A percentile compares a stretch with the other conserved stretches of the same genome.
Conservation (phyloP, 2,888 invertebrate species). For the Molanna angustata region DNA sequence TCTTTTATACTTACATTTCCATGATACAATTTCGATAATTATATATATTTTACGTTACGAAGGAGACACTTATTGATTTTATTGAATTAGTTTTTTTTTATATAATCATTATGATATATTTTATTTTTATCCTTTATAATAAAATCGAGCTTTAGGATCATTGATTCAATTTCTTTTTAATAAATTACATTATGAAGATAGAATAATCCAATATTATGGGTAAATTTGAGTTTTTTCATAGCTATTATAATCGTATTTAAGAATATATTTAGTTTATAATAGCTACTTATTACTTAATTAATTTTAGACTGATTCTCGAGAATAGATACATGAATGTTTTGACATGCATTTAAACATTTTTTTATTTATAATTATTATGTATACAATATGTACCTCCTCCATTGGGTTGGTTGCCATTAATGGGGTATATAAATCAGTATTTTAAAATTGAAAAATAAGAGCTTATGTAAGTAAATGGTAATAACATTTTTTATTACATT, state of each 20-base stretch:
- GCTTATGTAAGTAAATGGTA: constrained; percentile 32
- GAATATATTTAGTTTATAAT: constrained; percentile 3
- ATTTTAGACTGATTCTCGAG: constrained; percentile 18
- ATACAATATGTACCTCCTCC: neutral
- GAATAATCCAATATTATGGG: no score
- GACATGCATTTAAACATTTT: neutral
- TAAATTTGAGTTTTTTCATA: neutral
- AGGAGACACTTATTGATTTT: no score
- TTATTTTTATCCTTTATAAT: no score
- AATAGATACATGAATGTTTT: constrained; percentile 3
- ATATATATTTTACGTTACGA: no score
- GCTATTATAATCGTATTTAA: neutral
- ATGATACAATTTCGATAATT: no score
- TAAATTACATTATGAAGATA: no score
- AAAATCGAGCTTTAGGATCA: no score
- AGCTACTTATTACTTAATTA: constrained; percentile 9
- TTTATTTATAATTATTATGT: neutral
- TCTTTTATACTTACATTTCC: no score
- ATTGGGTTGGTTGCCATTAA: constrained; percentile 18
- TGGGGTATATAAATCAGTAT: constrained; percentile 30
- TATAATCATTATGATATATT: no score
- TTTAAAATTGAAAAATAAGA: constrained; percentile 32
- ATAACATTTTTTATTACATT: constrained; percentile 31
- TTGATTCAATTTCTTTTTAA: no score
- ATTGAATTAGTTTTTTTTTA: no score